Evolutionary conservation across 2,888 invertebrate species (phyloP).

Genomic region (Philereme transversata): DNA sequence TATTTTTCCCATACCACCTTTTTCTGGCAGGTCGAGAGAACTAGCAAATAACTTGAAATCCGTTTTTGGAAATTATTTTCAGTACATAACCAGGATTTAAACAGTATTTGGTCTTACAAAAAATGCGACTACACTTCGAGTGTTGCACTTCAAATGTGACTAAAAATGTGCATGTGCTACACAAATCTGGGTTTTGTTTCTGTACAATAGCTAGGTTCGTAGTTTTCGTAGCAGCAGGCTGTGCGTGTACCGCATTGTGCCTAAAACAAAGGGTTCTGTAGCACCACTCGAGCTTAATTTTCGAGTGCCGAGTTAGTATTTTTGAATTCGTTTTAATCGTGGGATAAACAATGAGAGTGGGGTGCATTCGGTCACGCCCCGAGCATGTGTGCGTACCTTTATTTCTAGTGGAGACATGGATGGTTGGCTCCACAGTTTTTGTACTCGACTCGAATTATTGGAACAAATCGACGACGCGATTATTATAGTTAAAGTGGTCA

Average conservation of each 20-base stretch:
- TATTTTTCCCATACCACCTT: constrained; percentile 37
- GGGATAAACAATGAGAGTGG: constrained; percentile 77
- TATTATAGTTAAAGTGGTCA: constrained; percentile 41
- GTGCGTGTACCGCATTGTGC: constrained; percentile 69
- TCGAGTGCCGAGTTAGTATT: constrained; percentile 79
- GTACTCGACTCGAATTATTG: constrained; percentile 39
- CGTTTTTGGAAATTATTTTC: constrained; percentile 1
- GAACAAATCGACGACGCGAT: constrained; percentile 43
- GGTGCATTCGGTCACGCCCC: constrained; percentile 73
- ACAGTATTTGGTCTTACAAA: too few relatives aligned
- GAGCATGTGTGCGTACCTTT: constrained; percentile 61
- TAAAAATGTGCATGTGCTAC: too few relatives aligned
- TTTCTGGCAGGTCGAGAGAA: constrained; percentile 7
- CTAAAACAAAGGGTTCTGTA: constrained; percentile 75
- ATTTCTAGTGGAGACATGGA: constrained; percentile 38
- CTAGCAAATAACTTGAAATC: constrained; percentile 10
- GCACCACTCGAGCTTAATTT: constrained; percentile 80
- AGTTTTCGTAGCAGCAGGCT: constrained; percentile 50
- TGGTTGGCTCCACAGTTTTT: constrained; percentile 41
- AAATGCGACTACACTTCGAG: too few relatives aligned
- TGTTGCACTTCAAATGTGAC: too few relatives aligned
- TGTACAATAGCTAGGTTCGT: constrained; percentile 39
- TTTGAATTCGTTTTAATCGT: constrained; percentile 83
- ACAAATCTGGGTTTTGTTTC: too few relatives aligned
- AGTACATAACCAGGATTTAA: too few relatives aligned